A percentile compares a stretch with the other conserved stretches of the same genome.
phyloP scores from a whole-genome alignment of 2,113 vertebrate genomes.

The Mormoops blainvillei region DNA sequence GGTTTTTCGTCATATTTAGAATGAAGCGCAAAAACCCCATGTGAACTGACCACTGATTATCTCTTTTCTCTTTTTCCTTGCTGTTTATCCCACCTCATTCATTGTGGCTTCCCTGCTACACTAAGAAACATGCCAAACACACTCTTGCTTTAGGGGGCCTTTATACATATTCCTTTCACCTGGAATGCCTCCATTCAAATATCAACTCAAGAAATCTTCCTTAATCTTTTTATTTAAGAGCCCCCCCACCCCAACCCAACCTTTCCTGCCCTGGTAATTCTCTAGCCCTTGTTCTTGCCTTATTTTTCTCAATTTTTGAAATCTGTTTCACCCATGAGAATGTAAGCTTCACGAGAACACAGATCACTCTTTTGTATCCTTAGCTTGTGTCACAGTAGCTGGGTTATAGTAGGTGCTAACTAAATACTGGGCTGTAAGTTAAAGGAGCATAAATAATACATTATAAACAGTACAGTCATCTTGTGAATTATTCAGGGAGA shows the following conservation, averaged over 20 bases:
- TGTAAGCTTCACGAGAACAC: background rate
- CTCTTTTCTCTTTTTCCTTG: background rate
- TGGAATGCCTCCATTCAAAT: background rate
- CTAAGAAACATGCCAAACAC: background rate
- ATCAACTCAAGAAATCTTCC: background rate
- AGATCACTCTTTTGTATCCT: background rate
- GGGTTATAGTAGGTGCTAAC: background rate
- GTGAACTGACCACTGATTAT: background rate
- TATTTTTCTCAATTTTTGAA: background rate
- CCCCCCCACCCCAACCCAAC: no score
- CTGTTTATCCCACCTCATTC: background rate
- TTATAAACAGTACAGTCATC: background rate
- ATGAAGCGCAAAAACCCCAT: background rate
- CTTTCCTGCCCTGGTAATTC: background rate
- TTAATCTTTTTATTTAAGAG: background rate
- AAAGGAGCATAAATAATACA: background rate
- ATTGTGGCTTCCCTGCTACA: background rate
- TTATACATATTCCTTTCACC: background rate
- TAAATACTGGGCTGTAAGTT: background rate
- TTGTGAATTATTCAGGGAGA: background rate
- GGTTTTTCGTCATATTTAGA: background rate
- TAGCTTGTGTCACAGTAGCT: background rate
- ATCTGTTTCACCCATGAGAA: background rate
- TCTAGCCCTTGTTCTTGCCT: background rate
- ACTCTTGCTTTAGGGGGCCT: background rate